These are phyloP conservation scores for Cataglyphis cursor DNA, from an alignment of 2,888 invertebrate species.

Conservation along the genomic window DNA sequence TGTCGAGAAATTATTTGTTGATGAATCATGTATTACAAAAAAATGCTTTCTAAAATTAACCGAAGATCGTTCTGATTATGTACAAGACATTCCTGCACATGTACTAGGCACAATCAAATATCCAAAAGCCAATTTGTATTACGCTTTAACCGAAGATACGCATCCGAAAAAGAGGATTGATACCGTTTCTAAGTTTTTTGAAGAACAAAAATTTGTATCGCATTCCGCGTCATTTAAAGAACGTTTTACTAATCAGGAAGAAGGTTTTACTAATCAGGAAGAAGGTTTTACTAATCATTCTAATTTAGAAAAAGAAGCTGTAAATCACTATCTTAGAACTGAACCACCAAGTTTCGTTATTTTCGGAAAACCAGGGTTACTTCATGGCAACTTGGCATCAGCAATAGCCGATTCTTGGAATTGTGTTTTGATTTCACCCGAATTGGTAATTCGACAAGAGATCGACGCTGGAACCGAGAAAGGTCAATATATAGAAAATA, in stretches of 20 bases:
- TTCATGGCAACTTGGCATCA: conserved; percentile 88
- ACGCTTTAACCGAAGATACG: conserved; percentile 86
- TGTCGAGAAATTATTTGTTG: conserved; percentile 29
- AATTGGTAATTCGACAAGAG: conserved; percentile 88
- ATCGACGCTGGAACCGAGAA: conserved; percentile 88
- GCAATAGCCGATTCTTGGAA: conserved; percentile 88
- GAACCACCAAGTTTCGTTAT: conserved; percentile 89
- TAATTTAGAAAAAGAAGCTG: conserved; percentile 88
- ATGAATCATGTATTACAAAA: conserved; percentile 79
- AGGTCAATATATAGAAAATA: conserved; percentile 89
- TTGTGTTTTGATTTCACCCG: conserved; percentile 89
- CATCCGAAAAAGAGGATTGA: conserved; percentile 85
- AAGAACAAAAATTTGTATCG: conserved; percentile 43
- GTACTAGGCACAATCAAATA: conserved; percentile 75
- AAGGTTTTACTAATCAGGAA: conserved; percentile 73
- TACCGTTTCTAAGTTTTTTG: conserved; percentile 55
- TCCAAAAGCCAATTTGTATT: conserved; percentile 86
- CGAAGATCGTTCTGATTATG: conserved; percentile 67
- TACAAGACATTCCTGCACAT: conserved; percentile 39
- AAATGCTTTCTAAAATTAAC: conserved; percentile 77
- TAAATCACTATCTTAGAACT: conserved; percentile 87
- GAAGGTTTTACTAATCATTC: conserved; percentile 77
- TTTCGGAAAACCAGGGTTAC: conserved; percentile 89
- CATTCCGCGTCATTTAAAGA: conserved; percentile 70
- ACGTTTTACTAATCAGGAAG: conserved; percentile 73